phyloP scores from a whole-genome alignment of 2,113 vertebrate species.

The Odocoileus virginianus region DNA sequence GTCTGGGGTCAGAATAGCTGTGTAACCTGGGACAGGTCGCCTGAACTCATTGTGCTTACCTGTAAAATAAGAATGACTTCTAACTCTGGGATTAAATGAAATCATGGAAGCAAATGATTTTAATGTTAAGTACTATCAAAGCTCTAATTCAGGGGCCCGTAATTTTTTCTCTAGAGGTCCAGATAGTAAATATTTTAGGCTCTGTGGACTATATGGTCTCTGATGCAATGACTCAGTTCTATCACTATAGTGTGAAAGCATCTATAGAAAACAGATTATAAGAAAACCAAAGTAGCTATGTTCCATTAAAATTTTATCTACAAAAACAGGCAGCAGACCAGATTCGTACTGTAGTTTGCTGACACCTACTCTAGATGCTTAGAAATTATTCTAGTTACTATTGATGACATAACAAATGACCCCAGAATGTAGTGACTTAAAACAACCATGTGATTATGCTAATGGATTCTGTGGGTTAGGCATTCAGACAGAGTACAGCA shows the following conservation, averaged over 20 bases:
- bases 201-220: neutral
- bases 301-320: slow-evolving; percentile 16
- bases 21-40: neutral
- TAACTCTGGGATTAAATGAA: neutral
- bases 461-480: neutral
- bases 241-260: neutral
- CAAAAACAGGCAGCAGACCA: neutral
- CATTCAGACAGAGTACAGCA: neutral
- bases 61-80: neutral
- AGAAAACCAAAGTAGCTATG: neutral
- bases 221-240: neutral
- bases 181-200: neutral
- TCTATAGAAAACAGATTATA: neutral
- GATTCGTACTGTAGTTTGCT: neutral
- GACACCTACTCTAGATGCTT: neutral
- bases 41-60: neutral
- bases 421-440: neutral
- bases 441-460: neutral
- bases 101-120: neutral
- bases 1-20: neutral
- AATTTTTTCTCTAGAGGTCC: neutral
- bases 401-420: neutral
- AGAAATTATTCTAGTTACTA: neutral
- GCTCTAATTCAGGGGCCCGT: neutral
- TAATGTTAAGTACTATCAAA: neutral